These are phyloP conservation scores for Emys orbicularis DNA, from an alignment of 2,797 vertebrate species.

Conservation along the genomic window DNA sequence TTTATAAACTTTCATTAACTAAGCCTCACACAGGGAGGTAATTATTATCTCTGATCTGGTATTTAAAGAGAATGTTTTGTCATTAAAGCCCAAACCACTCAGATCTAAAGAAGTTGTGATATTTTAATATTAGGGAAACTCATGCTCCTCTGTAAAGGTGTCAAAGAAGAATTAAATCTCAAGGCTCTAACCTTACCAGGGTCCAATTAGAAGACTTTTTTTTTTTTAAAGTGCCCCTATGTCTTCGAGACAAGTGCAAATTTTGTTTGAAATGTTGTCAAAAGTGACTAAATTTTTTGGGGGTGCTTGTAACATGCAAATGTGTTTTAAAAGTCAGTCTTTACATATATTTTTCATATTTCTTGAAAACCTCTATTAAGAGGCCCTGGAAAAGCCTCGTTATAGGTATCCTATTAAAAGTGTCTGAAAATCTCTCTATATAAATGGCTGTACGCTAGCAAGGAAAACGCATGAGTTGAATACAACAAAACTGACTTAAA, in stretches of 20 bases:
- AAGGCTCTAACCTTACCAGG: neutral
- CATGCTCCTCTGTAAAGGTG: neutral
- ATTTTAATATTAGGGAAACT: slow-evolving; percentile 19
- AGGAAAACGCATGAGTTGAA: neutral
- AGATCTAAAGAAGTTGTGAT: neutral
- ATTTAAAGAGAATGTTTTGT: neutral
- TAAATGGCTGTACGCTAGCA: neutral
- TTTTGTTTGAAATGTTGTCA: neutral
- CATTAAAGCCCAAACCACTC: neutral
- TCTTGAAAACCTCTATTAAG: neutral
- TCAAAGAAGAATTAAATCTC: neutral
- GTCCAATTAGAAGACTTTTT: neutral
- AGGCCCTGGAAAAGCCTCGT: neutral
- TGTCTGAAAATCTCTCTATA: neutral
- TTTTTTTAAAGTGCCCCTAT: neutral
- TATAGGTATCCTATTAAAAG: neutral
- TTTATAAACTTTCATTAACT: slow-evolving; percentile 6
- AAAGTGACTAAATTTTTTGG: neutral
- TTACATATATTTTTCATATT: neutral
- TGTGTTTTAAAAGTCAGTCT: neutral
- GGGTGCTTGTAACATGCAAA: neutral
- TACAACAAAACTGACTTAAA: neutral
- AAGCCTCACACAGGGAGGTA: neutral
- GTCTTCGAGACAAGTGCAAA: neutral
- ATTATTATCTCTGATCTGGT: neutral